These are phyloP conservation scores for Onthophagus sagittarius DNA, from an alignment of 2,888 invertebrate genomes.

Conservation along the genomic window DNA sequence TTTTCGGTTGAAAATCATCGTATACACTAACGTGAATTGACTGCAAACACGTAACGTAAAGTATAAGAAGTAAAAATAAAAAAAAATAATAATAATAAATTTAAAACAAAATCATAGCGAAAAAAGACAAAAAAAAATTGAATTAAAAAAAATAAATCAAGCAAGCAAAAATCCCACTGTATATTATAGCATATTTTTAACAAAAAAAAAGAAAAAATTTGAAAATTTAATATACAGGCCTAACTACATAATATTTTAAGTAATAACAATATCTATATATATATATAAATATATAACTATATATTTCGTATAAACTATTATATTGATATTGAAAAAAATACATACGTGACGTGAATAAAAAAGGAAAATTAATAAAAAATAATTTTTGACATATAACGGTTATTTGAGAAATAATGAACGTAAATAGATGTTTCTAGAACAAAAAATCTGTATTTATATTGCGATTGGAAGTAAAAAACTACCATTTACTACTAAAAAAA, in stretches of 20 bases:
- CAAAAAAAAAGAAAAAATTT: constrained; percentile 28
- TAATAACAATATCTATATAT: constrained; percentile 49
- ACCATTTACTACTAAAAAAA: neutral
- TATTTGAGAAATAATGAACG: constrained; percentile 37
- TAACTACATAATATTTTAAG: constrained; percentile 48
- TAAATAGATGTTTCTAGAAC: constrained; percentile 49
- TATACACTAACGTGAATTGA: constrained; percentile 35
- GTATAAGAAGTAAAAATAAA: neutral
- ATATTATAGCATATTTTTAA: constrained; percentile 51
- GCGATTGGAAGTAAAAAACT: constrained; percentile 28
- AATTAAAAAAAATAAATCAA: constrained; percentile 23
- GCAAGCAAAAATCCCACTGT: constrained; percentile 43
- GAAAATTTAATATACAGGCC: constrained; percentile 49
- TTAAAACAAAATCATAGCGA: neutral
- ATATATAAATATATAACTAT: constrained; percentile 30
- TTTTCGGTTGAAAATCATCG: neutral
- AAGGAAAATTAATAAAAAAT: constrained; percentile 35
- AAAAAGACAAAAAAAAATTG: neutral
- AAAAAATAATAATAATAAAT: neutral
- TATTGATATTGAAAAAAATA: constrained; percentile 28
- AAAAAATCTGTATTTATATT: constrained; percentile 48
- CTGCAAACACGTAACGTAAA: constrained; percentile 38
- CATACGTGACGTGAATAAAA: constrained; percentile 6
- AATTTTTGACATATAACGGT: constrained; percentile 42
- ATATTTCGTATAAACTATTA: constrained; percentile 36